A percentile compares a stretch with the other conserved stretches of the same genome.
phyloP scores from a whole-genome alignment of 2,113 vertebrate species.

The Peromyscus maniculatus region DNA sequence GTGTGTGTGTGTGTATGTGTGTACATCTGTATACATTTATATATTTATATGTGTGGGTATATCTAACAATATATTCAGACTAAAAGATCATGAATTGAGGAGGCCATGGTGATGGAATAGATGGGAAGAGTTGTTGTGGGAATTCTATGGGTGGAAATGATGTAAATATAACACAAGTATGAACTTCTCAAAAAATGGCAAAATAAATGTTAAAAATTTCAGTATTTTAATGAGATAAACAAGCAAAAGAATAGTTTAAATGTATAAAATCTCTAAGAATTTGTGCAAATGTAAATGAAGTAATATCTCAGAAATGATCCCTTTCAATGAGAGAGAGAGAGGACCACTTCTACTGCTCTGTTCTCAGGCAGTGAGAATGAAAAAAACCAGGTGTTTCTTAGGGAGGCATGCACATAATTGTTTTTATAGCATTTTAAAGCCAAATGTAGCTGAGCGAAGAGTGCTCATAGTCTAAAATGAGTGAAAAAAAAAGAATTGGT shows the following conservation, averaged over 20 bases:
- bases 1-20: too few species aligned
- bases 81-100: not conserved
- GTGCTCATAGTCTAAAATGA: not conserved
- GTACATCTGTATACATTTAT: not conserved
- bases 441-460: not conserved
- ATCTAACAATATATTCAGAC: not conserved
- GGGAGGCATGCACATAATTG: not conserved
- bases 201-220: not conserved
- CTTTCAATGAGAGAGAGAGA: not conserved
- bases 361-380: not conserved
- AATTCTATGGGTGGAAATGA: too few species aligned
- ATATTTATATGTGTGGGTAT: not conserved
- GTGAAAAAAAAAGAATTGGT: not conserved
- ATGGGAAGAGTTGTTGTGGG: not conserved
- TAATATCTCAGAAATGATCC: not conserved
- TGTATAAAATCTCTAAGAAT: slow-evolving; percentile 8
- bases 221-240: not conserved
- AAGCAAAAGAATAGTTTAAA: not conserved
- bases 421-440: not conserved
- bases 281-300: not conserved
- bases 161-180: not conserved
- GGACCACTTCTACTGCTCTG: not conserved
- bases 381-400: not conserved
- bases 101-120: not conserved
- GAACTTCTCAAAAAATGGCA: not conserved